Evolutionary conservation across 2,797 vertebrate species (phyloP).

Genomic region (Hippopotamyrus pictus): DNA sequence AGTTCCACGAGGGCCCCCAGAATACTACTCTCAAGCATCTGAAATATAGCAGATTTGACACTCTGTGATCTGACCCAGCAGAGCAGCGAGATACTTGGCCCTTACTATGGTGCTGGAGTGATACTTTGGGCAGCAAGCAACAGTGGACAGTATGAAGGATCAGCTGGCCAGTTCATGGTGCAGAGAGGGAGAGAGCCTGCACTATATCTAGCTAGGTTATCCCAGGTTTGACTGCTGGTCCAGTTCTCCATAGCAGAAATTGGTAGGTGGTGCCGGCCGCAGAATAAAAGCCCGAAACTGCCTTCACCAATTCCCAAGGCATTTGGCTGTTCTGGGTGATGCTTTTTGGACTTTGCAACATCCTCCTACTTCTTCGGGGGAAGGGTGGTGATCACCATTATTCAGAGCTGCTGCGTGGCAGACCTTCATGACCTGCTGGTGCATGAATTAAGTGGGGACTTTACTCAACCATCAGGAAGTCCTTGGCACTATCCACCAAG

Average conservation of each 20-base stretch:
- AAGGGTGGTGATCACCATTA: background rate
- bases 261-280: background rate
- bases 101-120: background rate
- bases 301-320: background rate
- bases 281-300: background rate
- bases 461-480: background rate
- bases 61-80: background rate
- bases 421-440: background rate
- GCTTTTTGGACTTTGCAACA: background rate
- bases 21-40: background rate
- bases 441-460: background rate
- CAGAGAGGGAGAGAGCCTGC: background rate
- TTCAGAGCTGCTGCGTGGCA: background rate
- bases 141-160: background rate
- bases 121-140: background rate
- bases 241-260: background rate
- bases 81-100: background rate
- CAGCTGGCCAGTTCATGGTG: background rate
- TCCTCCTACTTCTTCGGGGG: background rate
- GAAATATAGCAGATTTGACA: background rate
- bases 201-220: background rate
- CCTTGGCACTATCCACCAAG: background rate
- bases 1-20: background rate
- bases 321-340: background rate
- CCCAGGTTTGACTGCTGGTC: background rate